Conservation (phyloP, 2,113 vertebrate species). For the Oncorhynchus masou region DNA sequence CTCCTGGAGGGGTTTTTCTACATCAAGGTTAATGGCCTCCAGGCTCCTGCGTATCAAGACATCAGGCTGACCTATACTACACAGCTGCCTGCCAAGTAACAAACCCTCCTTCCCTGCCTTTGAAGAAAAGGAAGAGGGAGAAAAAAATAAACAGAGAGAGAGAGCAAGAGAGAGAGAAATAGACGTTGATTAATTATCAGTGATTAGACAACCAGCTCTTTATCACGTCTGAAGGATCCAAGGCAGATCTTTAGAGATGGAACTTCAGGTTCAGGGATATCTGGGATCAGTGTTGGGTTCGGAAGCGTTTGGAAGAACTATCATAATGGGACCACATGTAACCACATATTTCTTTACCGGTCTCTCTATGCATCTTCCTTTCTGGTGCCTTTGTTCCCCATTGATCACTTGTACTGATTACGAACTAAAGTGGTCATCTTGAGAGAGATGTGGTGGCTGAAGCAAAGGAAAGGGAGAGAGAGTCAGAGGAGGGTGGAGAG, state of each 20-base stretch:
- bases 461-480: constrained; percentile 14
- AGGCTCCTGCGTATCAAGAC: constrained; percentile 40
- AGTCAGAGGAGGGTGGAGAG: neutral
- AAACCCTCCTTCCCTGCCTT: constrained; percentile 32
- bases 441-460: neutral
- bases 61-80: constrained; percentile 57
- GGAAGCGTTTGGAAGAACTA: neutral
- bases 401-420: constrained; percentile 11
- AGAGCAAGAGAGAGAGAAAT: neutral
- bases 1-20: constrained; percentile 9
- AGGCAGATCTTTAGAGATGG: neutral
- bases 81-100: constrained; percentile 32
- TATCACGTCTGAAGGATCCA: constrained; percentile 7
- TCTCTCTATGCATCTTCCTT: neutral
- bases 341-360: neutral
- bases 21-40: constrained; percentile 31
- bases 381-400: constrained; percentile 2
- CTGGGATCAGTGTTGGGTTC: neutral
- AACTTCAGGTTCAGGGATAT: neutral
- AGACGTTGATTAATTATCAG: constrained; percentile 8
- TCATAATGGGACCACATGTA: neutral
- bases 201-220: neutral
- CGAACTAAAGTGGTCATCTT: neutral
- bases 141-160: neutral
- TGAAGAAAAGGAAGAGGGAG: neutral